Base-by-base conservation (phyloP, 2,888 invertebrate genomes). In the Andrena camellia region DNA sequence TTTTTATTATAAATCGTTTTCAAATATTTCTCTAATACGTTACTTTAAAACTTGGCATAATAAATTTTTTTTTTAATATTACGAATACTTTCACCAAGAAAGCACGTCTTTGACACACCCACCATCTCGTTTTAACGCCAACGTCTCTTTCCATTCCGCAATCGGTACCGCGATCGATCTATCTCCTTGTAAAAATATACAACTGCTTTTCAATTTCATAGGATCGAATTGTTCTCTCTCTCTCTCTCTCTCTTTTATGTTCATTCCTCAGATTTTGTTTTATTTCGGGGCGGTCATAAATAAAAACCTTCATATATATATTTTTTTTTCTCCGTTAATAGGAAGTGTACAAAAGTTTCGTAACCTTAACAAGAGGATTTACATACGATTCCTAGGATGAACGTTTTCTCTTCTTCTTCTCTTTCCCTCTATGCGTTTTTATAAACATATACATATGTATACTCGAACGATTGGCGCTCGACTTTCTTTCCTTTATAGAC, bases 21-120 rank as follows among this genome's bases (percentile, higher is more conserved):
- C 52, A 70, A 70, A 78, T 78, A 77, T 75, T 50, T 70, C 59
- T 75, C 78, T 83, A 83, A 66, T 72, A 78, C 72, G 83, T 84
- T 83, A 78, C 20, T 57, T 71, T 72, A 84, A 83, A 83, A 33
- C 85, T 67, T 79, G 60, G 57, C 80, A 62, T 77, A 72, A 69
- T 78, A 78, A 78, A 79, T 50, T 80, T 72, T 63, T 62, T 81
- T 50, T 68, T 52, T 63, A 66, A 57, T 77, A 71, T 52, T 68
- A 75, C 64, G 82, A 85, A 85, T 87, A 86, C 86, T 86, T 86
- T 86, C 86, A 82, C 71, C 70, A 77, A 79, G 79, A 82, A 81
- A 85, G 85, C 82, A 85, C 82, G 76, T 79, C 76, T 81, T 84
- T 72, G 81, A 87, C 74, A 82, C 77, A 57, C 76, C 66, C 50